Evolutionary conservation across 2,888 invertebrate genomes (phyloP).

Genomic region (Cryptops parisi): DNA sequence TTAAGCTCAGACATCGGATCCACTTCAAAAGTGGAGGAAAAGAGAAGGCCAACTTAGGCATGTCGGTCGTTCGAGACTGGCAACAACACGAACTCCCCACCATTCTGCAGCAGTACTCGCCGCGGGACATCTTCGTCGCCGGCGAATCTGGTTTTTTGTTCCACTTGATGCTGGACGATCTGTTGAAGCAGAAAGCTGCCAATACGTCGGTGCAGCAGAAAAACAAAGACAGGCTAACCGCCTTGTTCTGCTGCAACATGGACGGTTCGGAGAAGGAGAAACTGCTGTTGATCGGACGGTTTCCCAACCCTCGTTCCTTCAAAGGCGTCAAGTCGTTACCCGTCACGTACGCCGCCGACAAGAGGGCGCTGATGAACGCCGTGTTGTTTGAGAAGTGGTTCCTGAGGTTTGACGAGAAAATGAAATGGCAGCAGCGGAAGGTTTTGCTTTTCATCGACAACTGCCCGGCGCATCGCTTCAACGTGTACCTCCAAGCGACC

Average conservation of each 20-base stretch:
- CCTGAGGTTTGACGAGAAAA: conserved; percentile 8
- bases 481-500: conserved; percentile 7
- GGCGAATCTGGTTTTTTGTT: conserved; percentile 12
- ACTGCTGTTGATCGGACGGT: conserved; percentile 6
- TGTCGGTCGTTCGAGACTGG: conserved; percentile 12
- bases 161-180: conserved; percentile 4
- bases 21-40: conserved; percentile 9
- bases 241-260: conserved; percentile 10
- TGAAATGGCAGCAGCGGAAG: conserved; percentile 11
- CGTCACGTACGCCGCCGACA: conserved; percentile 9
- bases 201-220: background rate
- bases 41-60: conserved; percentile 11
- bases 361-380: conserved; percentile 8
- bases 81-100: conserved; percentile 10
- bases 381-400: conserved; percentile 12
- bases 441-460: conserved; percentile 12
- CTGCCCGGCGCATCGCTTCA: conserved; percentile 6
- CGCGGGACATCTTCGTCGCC: conserved; percentile 9
- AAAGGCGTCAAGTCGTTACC: conserved; percentile 8
- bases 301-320: conserved; percentile 9
- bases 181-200: conserved; percentile 6
- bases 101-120: conserved; percentile 10
- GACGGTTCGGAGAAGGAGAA: conserved; percentile 12
- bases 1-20: conserved; percentile 8
- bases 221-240: conserved; percentile 9